phyloP scores from a whole-genome alignment of 2,113 vertebrate species.

The Archilochus colubris region DNA sequence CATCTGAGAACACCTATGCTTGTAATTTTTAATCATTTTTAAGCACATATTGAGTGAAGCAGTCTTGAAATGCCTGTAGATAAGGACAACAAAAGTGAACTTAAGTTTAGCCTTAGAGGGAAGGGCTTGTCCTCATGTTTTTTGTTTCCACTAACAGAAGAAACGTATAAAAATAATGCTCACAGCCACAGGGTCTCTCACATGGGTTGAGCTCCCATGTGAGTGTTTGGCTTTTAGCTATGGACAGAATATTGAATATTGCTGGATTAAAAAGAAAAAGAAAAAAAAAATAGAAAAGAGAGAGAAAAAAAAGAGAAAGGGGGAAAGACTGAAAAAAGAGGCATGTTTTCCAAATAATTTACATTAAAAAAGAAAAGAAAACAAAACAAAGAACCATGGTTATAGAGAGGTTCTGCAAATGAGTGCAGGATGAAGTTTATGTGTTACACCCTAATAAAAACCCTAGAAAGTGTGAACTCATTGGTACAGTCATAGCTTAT shows the following conservation, averaged over 20 bases:
- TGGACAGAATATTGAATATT: neutral
- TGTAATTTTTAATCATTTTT: neutral
- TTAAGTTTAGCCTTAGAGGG: neutral
- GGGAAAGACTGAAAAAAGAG: too few relatives aligned
- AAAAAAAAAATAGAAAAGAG: rapidly evolving
- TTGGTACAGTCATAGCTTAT: neutral
- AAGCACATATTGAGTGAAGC: neutral
- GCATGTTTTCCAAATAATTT: neutral
- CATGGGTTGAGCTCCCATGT: neutral
- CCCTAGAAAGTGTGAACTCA: neutral
- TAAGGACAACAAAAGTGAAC: neutral
- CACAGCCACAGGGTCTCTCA: neutral
- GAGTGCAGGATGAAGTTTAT: neutral
- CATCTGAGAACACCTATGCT: neutral
- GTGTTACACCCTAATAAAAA: neutral
- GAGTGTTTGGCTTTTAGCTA: neutral
- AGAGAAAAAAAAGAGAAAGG: rapidly evolving
- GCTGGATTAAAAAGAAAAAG: neutral
- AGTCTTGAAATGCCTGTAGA: neutral
- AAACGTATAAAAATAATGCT: neutral
- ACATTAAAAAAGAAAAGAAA: too few relatives aligned
- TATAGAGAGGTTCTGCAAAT: neutral
- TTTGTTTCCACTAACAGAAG: neutral
- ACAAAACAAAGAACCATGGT: rapidly evolving
- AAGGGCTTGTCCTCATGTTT: neutral